Conservation (phyloP, 2,888 invertebrate genomes). For the Urechis unicinctus region DNA sequence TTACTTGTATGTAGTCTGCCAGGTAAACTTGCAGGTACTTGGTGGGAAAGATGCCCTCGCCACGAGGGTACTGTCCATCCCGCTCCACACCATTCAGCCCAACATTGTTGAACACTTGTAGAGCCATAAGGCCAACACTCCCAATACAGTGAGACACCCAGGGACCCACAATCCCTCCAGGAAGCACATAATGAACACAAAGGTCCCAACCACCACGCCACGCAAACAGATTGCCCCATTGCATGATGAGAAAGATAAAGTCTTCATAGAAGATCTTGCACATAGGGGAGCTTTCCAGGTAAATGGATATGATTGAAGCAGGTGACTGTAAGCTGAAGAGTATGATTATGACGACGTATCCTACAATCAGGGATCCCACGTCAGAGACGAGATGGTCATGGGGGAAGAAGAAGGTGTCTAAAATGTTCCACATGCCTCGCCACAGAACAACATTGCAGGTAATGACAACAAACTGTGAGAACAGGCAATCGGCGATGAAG, state of each 20-base stretch:
- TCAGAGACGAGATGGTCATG: too few relatives aligned
- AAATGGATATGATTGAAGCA: slow-evolving; percentile 5
- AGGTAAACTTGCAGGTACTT: too few relatives aligned
- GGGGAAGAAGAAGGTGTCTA: slow-evolving; percentile 19
- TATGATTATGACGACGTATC: slow-evolving; percentile 7
- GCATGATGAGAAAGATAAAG: slow-evolving; percentile 14
- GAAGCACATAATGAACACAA: slow-evolving; percentile 17
- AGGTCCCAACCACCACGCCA: slow-evolving; percentile 25
- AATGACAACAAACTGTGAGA: slow-evolving; percentile 22
- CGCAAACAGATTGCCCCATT: slow-evolving; percentile 21
- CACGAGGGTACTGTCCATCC: slow-evolving; percentile 19
- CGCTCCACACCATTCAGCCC: slow-evolving; percentile 23
- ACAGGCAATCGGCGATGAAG: slow-evolving; percentile 18
- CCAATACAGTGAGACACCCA: slow-evolving; percentile 22
- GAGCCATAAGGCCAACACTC: slow-evolving; percentile 14
- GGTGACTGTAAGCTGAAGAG: slow-evolving; percentile 12
- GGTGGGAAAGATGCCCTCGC: slow-evolving; percentile 20
- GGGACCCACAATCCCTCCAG: slow-evolving; percentile 17
- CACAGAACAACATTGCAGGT: slow-evolving; percentile 17
- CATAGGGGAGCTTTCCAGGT: slow-evolving; percentile 2
- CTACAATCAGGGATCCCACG: too few relatives aligned
- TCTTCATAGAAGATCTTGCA: slow-evolving; percentile 22
- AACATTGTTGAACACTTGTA: slow-evolving; percentile 22
- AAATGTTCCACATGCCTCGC: slow-evolving; percentile 23
- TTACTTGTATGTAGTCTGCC: too few relatives aligned